These are phyloP conservation scores for Cerceris rybyensis DNA, from an alignment of 2,888 invertebrate genomes.

Conservation along the genomic window DNA sequence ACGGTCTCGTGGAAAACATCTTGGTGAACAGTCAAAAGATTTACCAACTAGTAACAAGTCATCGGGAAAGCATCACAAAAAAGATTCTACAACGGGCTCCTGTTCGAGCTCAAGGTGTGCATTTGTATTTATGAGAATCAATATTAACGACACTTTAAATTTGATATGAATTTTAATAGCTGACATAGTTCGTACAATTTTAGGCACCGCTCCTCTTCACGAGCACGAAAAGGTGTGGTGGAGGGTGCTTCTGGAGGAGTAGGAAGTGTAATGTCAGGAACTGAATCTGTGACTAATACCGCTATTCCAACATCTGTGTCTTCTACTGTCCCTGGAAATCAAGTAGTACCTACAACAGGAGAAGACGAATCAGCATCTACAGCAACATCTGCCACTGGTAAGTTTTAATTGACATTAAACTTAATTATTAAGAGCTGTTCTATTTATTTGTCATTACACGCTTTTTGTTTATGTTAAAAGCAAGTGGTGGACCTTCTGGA, in stretches of 20 bases:
- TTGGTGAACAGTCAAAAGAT: slow-evolving; percentile 76
- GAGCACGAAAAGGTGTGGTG: slow-evolving; percentile 79
- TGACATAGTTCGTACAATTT: neutral
- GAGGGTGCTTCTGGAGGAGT: slow-evolving; percentile 82
- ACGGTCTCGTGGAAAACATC: slow-evolving; percentile 77
- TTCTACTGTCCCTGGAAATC: slow-evolving; percentile 73
- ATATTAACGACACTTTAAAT: neutral
- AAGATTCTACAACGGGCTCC: slow-evolving; percentile 86
- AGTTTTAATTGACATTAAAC: slow-evolving; percentile 8
- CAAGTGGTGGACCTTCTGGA: slow-evolving; percentile 80
- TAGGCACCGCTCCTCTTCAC: slow-evolving; percentile 82
- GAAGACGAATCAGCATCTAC: slow-evolving; percentile 76
- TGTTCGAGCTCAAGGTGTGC: slow-evolving; percentile 85
- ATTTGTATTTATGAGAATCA: slow-evolving; percentile 30
- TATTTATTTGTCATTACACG: neutral
- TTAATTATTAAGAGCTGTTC: neutral
- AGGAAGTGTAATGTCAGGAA: slow-evolving; percentile 75
- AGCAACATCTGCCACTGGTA: slow-evolving; percentile 75
- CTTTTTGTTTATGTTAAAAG: slow-evolving; percentile 48
- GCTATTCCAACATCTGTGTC: slow-evolving; percentile 74
- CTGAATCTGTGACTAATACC: slow-evolving; percentile 76
- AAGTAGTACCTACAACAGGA: slow-evolving; percentile 74
- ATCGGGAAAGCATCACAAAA: slow-evolving; percentile 78
- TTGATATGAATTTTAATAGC: neutral
- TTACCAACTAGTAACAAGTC: slow-evolving; percentile 81